A percentile compares a stretch with the other conserved stretches of the same genome.
Conservation (phyloP, 2,888 invertebrate species). For the Vandiemenella viatica region DNA sequence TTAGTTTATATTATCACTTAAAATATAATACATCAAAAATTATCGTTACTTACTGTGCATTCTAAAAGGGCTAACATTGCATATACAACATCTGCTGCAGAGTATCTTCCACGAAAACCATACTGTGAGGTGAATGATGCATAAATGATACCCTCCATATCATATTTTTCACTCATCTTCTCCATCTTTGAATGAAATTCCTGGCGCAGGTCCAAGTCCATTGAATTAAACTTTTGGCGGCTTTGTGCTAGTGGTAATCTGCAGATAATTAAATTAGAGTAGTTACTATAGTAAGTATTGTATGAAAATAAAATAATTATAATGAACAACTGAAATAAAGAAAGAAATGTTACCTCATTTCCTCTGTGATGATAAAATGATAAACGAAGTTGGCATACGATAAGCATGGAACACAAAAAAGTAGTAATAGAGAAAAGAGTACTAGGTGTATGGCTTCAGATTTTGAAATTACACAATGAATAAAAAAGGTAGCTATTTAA, state of each 20-base stretch:
- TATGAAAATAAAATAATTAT: no score
- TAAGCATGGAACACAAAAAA: no score
- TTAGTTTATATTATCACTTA: not conserved
- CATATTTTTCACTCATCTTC: constrained; percentile 39
- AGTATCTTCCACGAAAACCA: constrained; percentile 64
- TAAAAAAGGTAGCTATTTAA: no score
- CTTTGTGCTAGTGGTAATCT: constrained; percentile 76
- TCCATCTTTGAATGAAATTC: constrained; percentile 58
- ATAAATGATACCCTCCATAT: constrained; percentile 52
- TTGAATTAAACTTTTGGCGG: constrained; percentile 66
- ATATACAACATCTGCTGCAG: constrained; percentile 71
- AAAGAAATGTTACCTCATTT: no score
- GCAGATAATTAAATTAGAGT: no score
- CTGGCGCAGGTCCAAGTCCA: constrained; percentile 72
- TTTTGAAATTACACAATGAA: no score
- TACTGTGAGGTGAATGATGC: constrained; percentile 67
- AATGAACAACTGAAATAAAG: no score
- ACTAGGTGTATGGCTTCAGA: no score
- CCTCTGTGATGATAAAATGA: no score
- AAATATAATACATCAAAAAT: not conserved
- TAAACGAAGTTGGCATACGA: no score
- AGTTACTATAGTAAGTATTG: no score
- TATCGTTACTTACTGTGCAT: constrained; percentile 26
- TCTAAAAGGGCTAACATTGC: constrained; percentile 66
- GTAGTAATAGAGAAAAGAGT: no score